Evolutionary conservation across 2,888 invertebrate genomes (phyloP).

Genomic region (Drosophila buzzatii): DNA sequence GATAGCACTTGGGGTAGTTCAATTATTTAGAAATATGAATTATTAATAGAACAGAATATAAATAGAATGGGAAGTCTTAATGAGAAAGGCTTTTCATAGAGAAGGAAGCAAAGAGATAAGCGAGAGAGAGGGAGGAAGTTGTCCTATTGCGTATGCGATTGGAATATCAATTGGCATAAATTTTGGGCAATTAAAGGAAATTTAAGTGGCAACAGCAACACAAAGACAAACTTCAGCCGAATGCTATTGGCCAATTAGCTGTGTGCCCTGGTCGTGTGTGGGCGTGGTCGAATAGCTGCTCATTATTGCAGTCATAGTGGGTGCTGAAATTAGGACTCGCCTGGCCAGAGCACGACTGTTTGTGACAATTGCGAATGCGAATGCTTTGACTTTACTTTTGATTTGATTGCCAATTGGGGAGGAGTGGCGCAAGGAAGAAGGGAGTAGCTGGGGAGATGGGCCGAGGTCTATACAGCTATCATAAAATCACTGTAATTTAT

Average conservation of each 20-base stretch:
- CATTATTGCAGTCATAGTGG: slow-evolving; percentile 58
- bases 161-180: slow-evolving; percentile 60
- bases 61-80: slow-evolving; percentile 1
- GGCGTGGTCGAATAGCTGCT: slow-evolving; percentile 39
- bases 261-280: slow-evolving; percentile 17
- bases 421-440: neutral
- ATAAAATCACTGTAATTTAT: slow-evolving; percentile 40
- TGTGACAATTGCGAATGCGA: slow-evolving; percentile 31
- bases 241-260: slow-evolving; percentile 50
- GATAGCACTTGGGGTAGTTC: neutral
- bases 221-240: neutral
- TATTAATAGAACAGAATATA: slow-evolving; percentile 1
- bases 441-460: too few species aligned
- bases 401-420: slow-evolving; percentile 31
- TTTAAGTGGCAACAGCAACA: slow-evolving; percentile 30
- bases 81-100: neutral
- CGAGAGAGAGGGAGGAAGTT: neutral
- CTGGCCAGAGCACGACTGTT: slow-evolving; percentile 24
- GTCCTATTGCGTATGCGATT: slow-evolving; percentile 10
- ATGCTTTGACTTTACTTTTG: slow-evolving; percentile 32
- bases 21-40: neutral
- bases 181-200: slow-evolving; percentile 70
- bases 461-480: neutral
- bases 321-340: slow-evolving; percentile 44
- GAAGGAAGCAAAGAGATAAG: too few species aligned